These are phyloP conservation scores for Excalfactoria chinensis DNA, from an alignment of 2,113 vertebrate species.

Conservation along the genomic window DNA sequence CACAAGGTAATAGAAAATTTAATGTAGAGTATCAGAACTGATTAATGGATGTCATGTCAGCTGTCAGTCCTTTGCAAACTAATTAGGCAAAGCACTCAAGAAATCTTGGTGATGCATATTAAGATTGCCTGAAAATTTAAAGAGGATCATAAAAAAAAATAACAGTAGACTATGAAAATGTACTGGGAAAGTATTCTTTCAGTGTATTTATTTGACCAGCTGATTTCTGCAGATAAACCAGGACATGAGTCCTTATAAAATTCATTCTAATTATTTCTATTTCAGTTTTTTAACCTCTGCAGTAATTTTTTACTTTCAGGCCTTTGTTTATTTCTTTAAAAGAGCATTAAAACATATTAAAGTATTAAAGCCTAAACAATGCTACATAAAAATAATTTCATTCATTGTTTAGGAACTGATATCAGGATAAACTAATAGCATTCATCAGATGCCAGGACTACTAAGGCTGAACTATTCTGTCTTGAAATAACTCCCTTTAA, in stretches of 20 bases:
- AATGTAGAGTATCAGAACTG: conserved; percentile 68
- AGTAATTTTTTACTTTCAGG: neutral
- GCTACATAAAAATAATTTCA: neutral
- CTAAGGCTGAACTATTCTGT: neutral
- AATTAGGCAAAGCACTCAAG: conserved; percentile 72
- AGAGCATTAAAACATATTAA: neutral
- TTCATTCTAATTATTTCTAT: neutral
- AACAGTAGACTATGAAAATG: neutral
- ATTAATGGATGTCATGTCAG: conserved; percentile 69
- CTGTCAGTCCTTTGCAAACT: conserved; percentile 70
- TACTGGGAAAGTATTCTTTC: neutral
- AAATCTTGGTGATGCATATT: conserved; percentile 29
- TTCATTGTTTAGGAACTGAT: neutral
- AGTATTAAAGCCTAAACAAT: neutral
- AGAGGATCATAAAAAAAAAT: conserved; percentile 55
- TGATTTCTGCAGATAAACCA: conserved; percentile 1
- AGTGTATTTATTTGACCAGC: neutral
- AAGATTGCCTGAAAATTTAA: conserved; percentile 65
- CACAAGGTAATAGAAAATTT: conserved; percentile 67
- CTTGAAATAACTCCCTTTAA: neutral
- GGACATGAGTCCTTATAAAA: neutral
- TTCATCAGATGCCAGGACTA: neutral
- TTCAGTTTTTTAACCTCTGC: neutral
- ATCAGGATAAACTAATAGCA: neutral
- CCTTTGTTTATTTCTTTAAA: neutral